phyloP scores from a whole-genome alignment of 1,140 invertebrate genomes.

The Dendroctonus ponderosae region DNA sequence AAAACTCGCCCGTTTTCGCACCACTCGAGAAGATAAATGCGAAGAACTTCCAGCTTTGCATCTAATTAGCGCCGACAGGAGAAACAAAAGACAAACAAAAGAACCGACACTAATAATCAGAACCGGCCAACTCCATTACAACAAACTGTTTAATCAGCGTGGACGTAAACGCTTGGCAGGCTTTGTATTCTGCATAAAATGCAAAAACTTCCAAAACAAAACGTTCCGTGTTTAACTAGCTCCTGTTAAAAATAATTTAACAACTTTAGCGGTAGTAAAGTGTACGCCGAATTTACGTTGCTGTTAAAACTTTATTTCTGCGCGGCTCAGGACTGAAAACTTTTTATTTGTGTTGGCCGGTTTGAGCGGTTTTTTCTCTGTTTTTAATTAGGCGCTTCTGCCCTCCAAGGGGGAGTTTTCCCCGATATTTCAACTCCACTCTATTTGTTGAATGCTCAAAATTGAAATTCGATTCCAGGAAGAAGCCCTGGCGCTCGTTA shows the following conservation, averaged over 20 bases:
- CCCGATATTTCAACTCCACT: no score
- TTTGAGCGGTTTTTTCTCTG: background rate
- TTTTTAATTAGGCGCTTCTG: background rate
- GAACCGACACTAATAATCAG: background rate
- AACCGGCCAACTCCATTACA: constrained; percentile 17
- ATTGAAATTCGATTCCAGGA: constrained; percentile 22
- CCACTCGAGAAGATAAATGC: background rate
- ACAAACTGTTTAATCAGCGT: constrained; percentile 3
- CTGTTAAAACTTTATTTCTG: constrained; percentile 16
- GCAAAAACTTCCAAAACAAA: constrained; percentile 18
- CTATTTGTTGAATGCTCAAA: no score
- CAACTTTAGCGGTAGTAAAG: constrained; percentile 14
- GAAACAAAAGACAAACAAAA: constrained; percentile 12
- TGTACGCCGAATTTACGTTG: constrained; percentile 5
- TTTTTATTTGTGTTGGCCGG: constrained; percentile 13
- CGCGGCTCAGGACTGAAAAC: background rate
- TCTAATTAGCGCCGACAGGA: background rate
- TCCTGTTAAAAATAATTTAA: constrained; percentile 26
- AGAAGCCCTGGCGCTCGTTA: constrained; percentile 39
- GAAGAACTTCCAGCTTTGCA: background rate
- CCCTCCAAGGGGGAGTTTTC: no score
- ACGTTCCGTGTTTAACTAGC: constrained; percentile 18
- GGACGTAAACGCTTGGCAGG: background rate
- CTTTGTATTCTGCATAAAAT: constrained; percentile 14
- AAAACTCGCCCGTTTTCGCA: constrained; percentile 8